Percentiles rank a stretch among this genome's conserved stretches.
Evolutionary conservation across 2,888 invertebrate genomes (phyloP).

Genomic region (Lordiphosa fenestrarum): DNA sequence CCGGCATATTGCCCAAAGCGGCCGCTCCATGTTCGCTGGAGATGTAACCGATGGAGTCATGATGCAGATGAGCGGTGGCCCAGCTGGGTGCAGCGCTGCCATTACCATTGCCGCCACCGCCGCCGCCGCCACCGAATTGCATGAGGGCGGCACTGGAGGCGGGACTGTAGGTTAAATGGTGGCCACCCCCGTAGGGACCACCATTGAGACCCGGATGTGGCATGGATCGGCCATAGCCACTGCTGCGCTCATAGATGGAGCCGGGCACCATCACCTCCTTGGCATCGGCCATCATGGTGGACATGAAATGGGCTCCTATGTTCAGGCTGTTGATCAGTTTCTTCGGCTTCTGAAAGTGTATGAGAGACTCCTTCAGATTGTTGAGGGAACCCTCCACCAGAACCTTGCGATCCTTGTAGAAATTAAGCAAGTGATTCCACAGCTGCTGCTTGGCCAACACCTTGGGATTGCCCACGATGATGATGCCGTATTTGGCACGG

Average conservation of each 20-base stretch:
- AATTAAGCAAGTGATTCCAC: conserved; percentile 98
- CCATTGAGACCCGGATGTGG: conserved; percentile 2
- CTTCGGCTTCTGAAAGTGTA: conserved; percentile 98
- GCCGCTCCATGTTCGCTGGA: conserved; percentile 90
- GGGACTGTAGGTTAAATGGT: conserved; percentile 6
- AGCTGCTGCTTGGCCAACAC: conserved; percentile 98
- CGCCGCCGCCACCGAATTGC: conserved; percentile 5
- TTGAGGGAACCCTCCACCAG: conserved; percentile 98
- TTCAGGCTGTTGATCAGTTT: conserved; percentile 96
- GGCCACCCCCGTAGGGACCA: background rate
- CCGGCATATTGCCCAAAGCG: conserved; percentile 90
- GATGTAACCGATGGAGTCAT: conserved; percentile 96
- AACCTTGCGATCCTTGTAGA: conserved; percentile 96
- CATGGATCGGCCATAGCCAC: conserved; percentile 59
- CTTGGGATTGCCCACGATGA: conserved; percentile 99
- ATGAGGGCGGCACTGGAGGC: background rate
- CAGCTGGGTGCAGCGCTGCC: conserved; percentile 29
- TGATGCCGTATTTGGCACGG: conserved; percentile 97
- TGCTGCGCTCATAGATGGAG: conserved; percentile 92
- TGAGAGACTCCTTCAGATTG: conserved; percentile 97
- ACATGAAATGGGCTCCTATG: conserved; percentile 98
- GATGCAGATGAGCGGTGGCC: conserved; percentile 80
- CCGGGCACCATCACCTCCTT: conserved; percentile 97
- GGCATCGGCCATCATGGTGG: conserved; percentile 97
- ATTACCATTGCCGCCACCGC: background rate